These are phyloP conservation scores for Eufriesea mexicana DNA, from an alignment of 1,140 invertebrate genomes.

Conservation along the genomic window DNA sequence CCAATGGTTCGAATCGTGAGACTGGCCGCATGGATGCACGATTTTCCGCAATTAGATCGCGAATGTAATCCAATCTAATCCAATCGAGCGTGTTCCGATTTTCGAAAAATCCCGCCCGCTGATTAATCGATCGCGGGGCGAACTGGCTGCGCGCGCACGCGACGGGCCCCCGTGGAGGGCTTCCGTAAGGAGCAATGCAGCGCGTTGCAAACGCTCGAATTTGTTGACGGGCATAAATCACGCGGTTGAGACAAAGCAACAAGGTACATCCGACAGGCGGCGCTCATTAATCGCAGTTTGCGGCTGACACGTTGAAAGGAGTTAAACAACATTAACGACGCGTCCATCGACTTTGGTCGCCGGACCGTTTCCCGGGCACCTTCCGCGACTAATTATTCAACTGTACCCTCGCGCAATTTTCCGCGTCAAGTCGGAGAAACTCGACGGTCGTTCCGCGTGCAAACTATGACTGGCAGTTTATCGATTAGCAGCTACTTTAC, in stretches of 20 bases:
- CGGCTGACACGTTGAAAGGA: neutral
- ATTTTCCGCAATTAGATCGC: no score
- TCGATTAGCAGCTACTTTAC: neutral
- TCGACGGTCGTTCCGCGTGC: no score
- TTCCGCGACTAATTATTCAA: conserved; percentile 6
- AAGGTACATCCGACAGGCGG: neutral
- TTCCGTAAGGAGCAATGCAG: no score
- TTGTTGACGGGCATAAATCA: neutral
- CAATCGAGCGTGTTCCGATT: no score
- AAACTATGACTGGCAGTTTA: neutral
- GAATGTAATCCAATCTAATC: no score
- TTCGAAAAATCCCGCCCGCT: no score
- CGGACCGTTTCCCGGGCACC: no score
- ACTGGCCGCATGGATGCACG: no score
- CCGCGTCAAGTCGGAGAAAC: neutral
- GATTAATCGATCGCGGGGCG: no score
- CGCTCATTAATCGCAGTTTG: conserved; percentile 17
- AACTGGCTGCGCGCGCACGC: no score
- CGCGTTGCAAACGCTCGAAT: conserved; percentile 4
- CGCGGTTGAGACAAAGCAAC: conserved; percentile 7
- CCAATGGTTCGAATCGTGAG: no score
- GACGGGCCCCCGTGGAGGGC: no score
- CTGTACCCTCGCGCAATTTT: neutral
- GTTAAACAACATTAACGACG: conserved; percentile 32
- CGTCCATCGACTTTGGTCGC: neutral